Conservation (phyloP, 1,140 invertebrate genomes). For the Meloidogyne chitwoodi region DNA sequence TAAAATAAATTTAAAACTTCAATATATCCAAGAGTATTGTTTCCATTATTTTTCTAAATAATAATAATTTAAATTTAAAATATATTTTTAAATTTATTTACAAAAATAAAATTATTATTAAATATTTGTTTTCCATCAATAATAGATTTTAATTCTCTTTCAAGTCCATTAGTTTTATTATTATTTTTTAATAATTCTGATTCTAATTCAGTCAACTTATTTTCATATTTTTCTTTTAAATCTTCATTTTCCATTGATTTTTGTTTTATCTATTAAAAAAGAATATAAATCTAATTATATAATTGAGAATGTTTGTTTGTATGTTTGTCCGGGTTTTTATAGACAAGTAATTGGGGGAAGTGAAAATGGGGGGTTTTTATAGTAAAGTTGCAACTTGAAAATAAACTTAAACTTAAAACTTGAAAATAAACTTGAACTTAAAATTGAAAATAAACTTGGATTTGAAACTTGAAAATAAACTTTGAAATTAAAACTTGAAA, state of each 20-base stretch:
- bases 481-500: too few relatives aligned
- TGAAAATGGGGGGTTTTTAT: too few relatives aligned
- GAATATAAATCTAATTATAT: too few relatives aligned
- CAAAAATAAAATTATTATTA: neutral
- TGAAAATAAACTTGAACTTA: too few relatives aligned
- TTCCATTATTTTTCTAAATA: neutral
- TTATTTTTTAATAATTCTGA: neutral
- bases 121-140: neutral
- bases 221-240: neutral
- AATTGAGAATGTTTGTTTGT: too few relatives aligned
- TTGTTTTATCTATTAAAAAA: constrained; percentile 7
- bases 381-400: too few relatives aligned
- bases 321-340: too few relatives aligned
- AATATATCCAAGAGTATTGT: constrained; percentile 5
- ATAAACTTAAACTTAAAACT: too few relatives aligned
- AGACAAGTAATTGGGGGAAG: too few relatives aligned
- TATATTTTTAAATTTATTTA: neutral
- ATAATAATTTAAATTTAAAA: neutral
- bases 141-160: neutral
- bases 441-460: too few relatives aligned
- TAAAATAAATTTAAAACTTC: neutral
- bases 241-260: neutral
- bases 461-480: too few relatives aligned
- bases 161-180: neutral
- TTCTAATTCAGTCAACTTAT: neutral